Evolutionary conservation across 2,797 vertebrate genomes (phyloP).

Genomic region (Melanotaenia trifasciata): DNA sequence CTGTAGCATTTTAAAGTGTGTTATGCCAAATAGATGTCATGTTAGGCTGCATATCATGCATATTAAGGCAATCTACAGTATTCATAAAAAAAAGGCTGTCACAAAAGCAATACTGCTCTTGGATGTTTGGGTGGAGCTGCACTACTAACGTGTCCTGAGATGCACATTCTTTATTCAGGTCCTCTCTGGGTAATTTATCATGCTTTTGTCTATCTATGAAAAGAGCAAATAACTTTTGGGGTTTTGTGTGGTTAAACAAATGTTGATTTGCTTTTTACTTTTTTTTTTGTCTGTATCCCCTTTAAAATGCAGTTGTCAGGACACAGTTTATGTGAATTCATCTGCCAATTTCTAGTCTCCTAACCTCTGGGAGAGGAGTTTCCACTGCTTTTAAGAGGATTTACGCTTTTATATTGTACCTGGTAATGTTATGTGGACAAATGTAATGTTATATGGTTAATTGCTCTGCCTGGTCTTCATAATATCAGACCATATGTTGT

Average conservation of each 20-base stretch:
- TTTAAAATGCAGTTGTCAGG: constrained; percentile 16
- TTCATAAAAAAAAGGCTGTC: constrained; percentile 18
- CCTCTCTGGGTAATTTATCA: constrained; percentile 2
- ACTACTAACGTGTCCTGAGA: constrained; percentile 27
- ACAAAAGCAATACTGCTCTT: constrained; percentile 9
- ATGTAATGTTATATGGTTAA: constrained; percentile 22
- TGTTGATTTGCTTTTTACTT: constrained; percentile 28
- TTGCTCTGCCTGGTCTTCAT: constrained; percentile 38
- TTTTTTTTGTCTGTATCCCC: constrained; percentile 2
- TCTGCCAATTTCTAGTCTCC: constrained; percentile 26
- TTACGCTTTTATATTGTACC: constrained; percentile 15
- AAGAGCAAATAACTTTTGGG: constrained; percentile 19
- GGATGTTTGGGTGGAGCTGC: constrained; percentile 13
- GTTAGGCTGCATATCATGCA: not conserved
- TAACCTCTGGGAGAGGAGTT: constrained; percentile 19
- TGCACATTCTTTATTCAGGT: constrained; percentile 20
- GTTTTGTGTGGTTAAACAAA: constrained; percentile 24
- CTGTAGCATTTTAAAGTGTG: constrained; percentile 4
- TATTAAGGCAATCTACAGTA: constrained; percentile 14
- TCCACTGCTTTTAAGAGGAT: constrained; percentile 16
- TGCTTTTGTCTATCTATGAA: constrained; percentile 20
- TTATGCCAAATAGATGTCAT: constrained; percentile 5
- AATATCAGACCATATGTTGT: constrained; percentile 3
- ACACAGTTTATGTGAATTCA: constrained; percentile 31
- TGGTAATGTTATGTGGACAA: constrained; percentile 6